phyloP scores from a whole-genome alignment of 2,113 vertebrate genomes.

The Podarcis muralis region DNA sequence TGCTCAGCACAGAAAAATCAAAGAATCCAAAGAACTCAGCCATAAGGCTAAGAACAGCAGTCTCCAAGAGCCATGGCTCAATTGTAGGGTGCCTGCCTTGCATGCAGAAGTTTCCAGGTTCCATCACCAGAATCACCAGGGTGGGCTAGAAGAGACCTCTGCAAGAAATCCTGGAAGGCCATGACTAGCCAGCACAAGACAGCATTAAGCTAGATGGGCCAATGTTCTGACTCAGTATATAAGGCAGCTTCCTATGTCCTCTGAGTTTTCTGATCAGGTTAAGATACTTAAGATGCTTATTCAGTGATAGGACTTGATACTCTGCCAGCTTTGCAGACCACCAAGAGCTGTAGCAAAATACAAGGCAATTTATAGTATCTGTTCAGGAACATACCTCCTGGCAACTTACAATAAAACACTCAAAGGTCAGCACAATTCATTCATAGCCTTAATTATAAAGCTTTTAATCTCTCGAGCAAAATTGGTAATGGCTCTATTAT shows the following conservation, averaged over 20 bases:
- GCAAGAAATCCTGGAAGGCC: no score
- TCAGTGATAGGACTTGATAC: not conserved
- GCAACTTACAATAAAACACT: constrained; percentile 18
- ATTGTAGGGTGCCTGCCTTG: not conserved
- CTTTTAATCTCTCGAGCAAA: constrained; percentile 9
- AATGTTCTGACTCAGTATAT: no score
- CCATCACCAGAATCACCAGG: no score
- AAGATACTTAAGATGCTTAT: not conserved
- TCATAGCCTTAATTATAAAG: constrained; percentile 21
- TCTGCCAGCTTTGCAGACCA: constrained; percentile 6
- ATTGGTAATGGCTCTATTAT: not conserved
- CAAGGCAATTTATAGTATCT: constrained; percentile 7
- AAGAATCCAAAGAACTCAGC: no score
- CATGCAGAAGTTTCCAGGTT: no score
- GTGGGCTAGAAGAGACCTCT: no score
- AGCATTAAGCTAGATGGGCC: not conserved
- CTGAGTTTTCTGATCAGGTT: not conserved
- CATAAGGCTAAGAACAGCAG: no score
- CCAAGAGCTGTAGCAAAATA: constrained; percentile 5
- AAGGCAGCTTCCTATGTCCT: not conserved
- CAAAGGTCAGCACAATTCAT: constrained; percentile 22
- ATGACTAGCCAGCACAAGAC: no score
- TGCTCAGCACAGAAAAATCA: no score
- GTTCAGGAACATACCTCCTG: constrained; percentile 30
- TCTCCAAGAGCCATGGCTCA: not conserved